These are phyloP conservation scores for Thamnaconus septentrionalis DNA, from an alignment of 2,113 vertebrate genomes.

Conservation along the genomic window DNA sequence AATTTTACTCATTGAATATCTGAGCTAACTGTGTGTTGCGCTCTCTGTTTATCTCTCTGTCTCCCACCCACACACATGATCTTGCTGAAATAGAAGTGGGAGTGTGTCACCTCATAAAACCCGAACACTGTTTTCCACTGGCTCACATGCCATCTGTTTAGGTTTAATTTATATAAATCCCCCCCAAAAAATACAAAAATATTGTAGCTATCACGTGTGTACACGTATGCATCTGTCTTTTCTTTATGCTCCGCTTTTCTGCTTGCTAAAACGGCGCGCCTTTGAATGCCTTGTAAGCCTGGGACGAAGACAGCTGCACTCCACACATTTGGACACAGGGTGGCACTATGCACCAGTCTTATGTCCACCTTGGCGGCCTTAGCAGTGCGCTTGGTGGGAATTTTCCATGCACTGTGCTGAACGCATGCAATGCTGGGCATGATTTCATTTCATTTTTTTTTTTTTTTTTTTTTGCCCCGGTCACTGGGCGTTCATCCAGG, in stretches of 20 bases:
- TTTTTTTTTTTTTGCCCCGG: slow-evolving; percentile 59
- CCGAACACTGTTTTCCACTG: no score
- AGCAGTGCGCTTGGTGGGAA: slow-evolving; percentile 54
- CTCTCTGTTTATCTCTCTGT: no score
- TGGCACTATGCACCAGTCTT: slow-evolving; percentile 36
- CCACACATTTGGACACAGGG: slow-evolving; percentile 38
- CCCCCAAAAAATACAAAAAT: no score
- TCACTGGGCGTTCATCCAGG: slow-evolving; percentile 50
- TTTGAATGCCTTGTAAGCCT: slow-evolving; percentile 34
- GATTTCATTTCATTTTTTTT: slow-evolving; percentile 27
- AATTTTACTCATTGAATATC: no score
- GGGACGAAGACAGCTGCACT: slow-evolving; percentile 22
- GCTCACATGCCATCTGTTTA: slow-evolving; percentile 3
- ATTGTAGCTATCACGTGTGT: no score
- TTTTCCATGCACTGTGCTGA: slow-evolving; percentile 67
- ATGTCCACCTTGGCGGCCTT: not conserved
- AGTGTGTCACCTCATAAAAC: no score
- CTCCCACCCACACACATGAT: not conserved
- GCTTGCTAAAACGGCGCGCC: slow-evolving; percentile 36
- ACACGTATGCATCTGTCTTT: no score
- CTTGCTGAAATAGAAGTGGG: no score
- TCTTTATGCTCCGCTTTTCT: slow-evolving; percentile 34
- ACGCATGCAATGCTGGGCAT: slow-evolving; percentile 57
- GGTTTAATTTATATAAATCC: slow-evolving; percentile 60
- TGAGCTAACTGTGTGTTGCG: no score